Evolutionary conservation across 1,140 invertebrate species (phyloP), one percentile per base, ranked within the genome.

Genomic region (Aradophagus sp.): DNA sequence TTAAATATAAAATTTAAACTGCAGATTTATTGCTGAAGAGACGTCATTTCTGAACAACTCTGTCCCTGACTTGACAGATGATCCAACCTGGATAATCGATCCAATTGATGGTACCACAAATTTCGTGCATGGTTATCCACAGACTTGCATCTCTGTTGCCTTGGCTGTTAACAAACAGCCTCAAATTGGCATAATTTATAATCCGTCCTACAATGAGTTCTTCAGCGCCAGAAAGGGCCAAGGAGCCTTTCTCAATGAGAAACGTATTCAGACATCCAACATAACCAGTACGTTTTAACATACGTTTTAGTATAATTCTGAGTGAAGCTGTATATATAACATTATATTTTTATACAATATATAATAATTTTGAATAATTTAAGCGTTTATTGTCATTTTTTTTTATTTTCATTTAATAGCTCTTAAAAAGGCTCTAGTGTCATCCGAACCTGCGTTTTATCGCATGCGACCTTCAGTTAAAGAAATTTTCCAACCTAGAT

Each of bases 11-110:
- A n/a, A n/a, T n/a, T n/a, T n/a, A n/a, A n/a, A n/a, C n/a, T n/a
- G n/a, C n/a, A 44, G 39, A 94, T 94, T 95, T 76, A 96, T 96
- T 70, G 95, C 92, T 0, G 95, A 97, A 82, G 95, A 97, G 82
- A 70, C 58, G 13, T 61, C 66, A 12, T 89, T 91, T 10, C 88
- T 86, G 2, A 87, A 90, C 0, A 80, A 88, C 11, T 87, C 88
- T 0, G 47, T 85, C 69, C 87, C 88, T 20, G 86, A 89, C 14
- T 83, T 95, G 32, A 95, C 93, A 0, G 87, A 94, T 77, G 89
- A 89, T 14, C 94, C 94, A 16, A 97, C 95, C 1, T 97, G 95
- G 95, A 94, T 97, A 44, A 94, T 97, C 63, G 95, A 93, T 84
- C 91, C 91, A 2, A 91, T 93, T 19, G 91, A 93, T 79, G 92